Evolutionary conservation across 2,113 vertebrate genomes (phyloP), one percentile per base, ranked within the genome.

Genomic region (Paratilapia polleni): DNA sequence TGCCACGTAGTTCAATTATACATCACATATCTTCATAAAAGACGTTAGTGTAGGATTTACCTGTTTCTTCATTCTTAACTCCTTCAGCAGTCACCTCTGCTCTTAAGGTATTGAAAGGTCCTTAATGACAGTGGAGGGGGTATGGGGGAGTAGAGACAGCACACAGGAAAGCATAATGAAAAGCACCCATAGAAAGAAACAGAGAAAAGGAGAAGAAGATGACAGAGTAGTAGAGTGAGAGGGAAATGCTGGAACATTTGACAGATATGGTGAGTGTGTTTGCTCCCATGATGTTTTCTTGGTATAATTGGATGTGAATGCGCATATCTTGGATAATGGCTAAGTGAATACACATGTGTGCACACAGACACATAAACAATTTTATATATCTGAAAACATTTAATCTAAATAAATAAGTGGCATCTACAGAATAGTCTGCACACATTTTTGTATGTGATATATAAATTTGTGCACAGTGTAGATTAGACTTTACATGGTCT

Each of bases 281-380:
- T 62, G 74, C 86, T 80, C 31, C 38, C 9, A 10, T 13, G 34
- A 77, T 83, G n/a, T 77, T 84, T n/a, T 80, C 26, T 47, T 26
- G 11, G n/a, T 68, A 58, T 85, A 70, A 70, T 52, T 70, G 66
- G 59, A 54, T 62, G 17, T 59, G 36, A 52, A 83, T 75, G 58
- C 14, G 6, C 43, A 20, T 31, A 47, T 70, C 66, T 70, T 49
- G 24, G 28, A 59, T 49, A 77, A 47, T 52, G 31, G 19, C 4
- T 41, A 49, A 81, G 59, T 41, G 4, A 66, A 77, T 20, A 8
- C 6, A 81, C 2, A 12, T 10, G 2, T 52, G 49, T 11, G 6
- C 66, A 52, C 66, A 52, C 66, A 52, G 17, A 43, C 66, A 52
- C 43, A 70, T 52, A 70, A 31, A 70, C 24, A 70, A 6, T 20